A percentile compares a stretch with the other conserved stretches of the same genome.
These are phyloP conservation scores for Apteryx owenii DNA, from an alignment of 2,113 vertebrate species.

Conservation along the genomic window DNA sequence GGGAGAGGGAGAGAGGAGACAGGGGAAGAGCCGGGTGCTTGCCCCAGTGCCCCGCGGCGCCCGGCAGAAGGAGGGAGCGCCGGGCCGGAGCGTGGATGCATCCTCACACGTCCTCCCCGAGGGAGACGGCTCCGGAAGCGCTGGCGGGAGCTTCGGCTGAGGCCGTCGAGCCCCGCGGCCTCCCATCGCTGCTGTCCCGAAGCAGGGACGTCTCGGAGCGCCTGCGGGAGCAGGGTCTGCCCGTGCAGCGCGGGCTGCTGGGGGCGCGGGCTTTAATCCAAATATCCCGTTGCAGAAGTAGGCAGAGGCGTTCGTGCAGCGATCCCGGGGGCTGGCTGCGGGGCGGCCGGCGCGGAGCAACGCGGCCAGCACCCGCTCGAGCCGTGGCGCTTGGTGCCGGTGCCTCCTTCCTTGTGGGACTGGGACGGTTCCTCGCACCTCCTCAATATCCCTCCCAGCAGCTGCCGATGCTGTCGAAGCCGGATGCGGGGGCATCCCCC, in stretches of 20 bases:
- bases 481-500: accelerated
- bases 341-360: too few relatives aligned
- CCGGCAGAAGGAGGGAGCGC: accelerated
- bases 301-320: background rate
- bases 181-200: too few relatives aligned
- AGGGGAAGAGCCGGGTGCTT: background rate
- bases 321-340: too few relatives aligned
- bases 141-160: accelerated
- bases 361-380: too few relatives aligned
- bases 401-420: too few relatives aligned
- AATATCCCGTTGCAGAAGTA: accelerated
- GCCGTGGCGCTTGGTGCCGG: too few relatives aligned
- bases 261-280: background rate
- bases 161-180: background rate
- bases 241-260: too few relatives aligned
- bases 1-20: background rate
- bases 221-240: background rate
- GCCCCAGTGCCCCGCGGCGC: accelerated
- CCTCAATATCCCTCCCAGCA: too few relatives aligned
- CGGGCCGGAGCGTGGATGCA: too few relatives aligned
- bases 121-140: background rate
- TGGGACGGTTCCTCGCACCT: too few relatives aligned
- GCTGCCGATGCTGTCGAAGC: background rate
- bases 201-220: accelerated
- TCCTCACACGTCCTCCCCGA: too few relatives aligned